These are phyloP conservation scores for Nannoperca obscura DNA, from an alignment of 2,797 vertebrate genomes.

Conservation along the genomic window DNA sequence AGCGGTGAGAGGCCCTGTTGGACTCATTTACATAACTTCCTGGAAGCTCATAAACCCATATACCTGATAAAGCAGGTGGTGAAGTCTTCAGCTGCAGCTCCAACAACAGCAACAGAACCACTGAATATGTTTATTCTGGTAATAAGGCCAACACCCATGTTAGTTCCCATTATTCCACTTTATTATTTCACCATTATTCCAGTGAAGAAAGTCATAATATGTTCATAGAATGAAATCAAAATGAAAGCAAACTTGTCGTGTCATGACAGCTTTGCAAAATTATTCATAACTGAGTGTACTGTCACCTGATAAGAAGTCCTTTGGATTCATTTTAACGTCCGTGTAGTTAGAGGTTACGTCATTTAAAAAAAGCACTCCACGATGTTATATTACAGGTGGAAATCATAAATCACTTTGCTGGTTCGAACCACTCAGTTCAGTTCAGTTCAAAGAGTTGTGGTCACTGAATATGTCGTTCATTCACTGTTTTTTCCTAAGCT, in stretches of 20 bases:
- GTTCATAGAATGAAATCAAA: not conserved
- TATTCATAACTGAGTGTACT: not conserved
- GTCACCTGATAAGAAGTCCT: not conserved
- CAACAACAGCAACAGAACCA: not conserved
- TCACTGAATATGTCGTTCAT: too few species aligned
- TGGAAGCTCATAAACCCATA: conserved; percentile 9
- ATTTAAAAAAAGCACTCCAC: too few species aligned
- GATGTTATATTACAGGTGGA: too few species aligned
- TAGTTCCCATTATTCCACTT: too few species aligned
- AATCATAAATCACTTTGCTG: too few species aligned
- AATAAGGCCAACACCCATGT: not conserved
- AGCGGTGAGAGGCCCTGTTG: not conserved
- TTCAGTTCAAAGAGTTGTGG: too few species aligned
- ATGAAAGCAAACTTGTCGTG: not conserved
- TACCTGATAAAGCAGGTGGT: not conserved
- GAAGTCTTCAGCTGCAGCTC: not conserved
- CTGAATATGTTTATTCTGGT: not conserved
- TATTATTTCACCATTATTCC: not conserved
- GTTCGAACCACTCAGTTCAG: too few species aligned
- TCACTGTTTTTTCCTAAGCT: too few species aligned
- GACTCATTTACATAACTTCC: conserved; percentile 30
- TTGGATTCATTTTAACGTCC: not conserved
- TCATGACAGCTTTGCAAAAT: not conserved
- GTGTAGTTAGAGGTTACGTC: too few species aligned
- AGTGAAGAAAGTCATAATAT: not conserved